A percentile compares a stretch with the other conserved stretches of the same genome.
phyloP scores from a whole-genome alignment of 2,113 vertebrate genomes.

The Maccullochella peelii region DNA sequence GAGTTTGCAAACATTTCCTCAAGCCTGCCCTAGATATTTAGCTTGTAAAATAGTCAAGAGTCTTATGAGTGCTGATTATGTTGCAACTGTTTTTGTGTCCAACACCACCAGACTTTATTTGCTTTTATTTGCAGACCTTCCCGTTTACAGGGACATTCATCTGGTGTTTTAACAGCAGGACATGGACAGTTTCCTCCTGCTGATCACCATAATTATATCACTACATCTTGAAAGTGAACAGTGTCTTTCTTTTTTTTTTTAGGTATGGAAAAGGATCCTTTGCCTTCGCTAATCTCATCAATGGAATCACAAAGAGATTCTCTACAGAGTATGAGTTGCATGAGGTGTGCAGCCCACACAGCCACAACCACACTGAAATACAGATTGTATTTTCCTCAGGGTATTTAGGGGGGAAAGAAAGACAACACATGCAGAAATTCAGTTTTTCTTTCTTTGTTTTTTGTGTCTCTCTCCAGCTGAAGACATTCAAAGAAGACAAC shows the following conservation, averaged over 20 bases:
- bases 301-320: conserved; percentile 85
- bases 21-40: fast-evolving
- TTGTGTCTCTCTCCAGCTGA: conserved; percentile 82
- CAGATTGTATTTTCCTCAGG: background rate
- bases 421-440: background rate
- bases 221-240: background rate
- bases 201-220: background rate
- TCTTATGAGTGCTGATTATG: background rate
- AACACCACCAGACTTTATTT: background rate
- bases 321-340: conserved; percentile 88
- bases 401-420: conserved; percentile 1
- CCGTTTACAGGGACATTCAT: background rate
- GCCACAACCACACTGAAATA: conserved; percentile 5
- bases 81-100: background rate
- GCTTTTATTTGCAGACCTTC: background rate
- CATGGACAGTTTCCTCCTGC: background rate
- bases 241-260: conserved; percentile 7
- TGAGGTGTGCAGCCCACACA: conserved; percentile 84
- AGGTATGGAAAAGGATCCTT: conserved; percentile 91
- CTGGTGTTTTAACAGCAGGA: background rate
- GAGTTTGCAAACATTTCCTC: background rate
- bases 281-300: conserved; percentile 88
- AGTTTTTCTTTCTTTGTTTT: conserved; percentile 4
- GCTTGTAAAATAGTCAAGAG: too few species aligned
- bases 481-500: conserved; percentile 89